phyloP scores from a whole-genome alignment of 2,113 vertebrate genomes.

The Pseudolaguvia tuberculata region DNA sequence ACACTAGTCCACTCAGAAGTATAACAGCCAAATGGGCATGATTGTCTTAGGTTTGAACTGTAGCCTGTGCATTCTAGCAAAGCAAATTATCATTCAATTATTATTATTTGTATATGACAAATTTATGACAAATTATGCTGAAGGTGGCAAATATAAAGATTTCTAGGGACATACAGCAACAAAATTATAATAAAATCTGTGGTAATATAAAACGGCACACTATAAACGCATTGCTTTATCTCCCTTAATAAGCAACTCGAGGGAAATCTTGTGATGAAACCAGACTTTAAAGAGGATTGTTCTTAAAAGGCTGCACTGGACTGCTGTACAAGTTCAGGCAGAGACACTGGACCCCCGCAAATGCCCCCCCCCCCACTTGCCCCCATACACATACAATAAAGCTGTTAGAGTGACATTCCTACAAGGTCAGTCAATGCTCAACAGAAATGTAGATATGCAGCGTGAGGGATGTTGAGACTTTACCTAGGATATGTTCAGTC shows the following conservation, averaged over 20 bases:
- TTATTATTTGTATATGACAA: too few species aligned
- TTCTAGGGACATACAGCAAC: too few species aligned
- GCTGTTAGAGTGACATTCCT: constrained; percentile 8
- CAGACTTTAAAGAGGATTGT: too few species aligned
- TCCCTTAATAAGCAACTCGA: too few species aligned
- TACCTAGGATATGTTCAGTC: constrained; percentile 19
- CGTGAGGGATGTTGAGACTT: background rate
- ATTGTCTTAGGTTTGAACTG: background rate
- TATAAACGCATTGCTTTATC: too few species aligned
- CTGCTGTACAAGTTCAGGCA: constrained; percentile 4
- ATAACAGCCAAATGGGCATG: background rate
- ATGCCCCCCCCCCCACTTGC: too few species aligned
- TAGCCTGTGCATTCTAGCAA: background rate
- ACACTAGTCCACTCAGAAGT: background rate
- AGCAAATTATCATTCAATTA: background rate
- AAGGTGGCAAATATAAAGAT: too few species aligned
- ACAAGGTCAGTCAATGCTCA: constrained; percentile 13
- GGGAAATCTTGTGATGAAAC: too few species aligned
- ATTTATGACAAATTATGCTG: too few species aligned
- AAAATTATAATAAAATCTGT: too few species aligned
- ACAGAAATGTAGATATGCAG: constrained; percentile 13
- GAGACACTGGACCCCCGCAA: background rate
- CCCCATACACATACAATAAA: background rate
- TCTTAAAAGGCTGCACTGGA: constrained; percentile 15
- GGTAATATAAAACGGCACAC: too few species aligned